A percentile compares a stretch with the other conserved stretches of the same genome.
phyloP scores from a whole-genome alignment of 2,797 vertebrate species.

The Echeneis naucrates region DNA sequence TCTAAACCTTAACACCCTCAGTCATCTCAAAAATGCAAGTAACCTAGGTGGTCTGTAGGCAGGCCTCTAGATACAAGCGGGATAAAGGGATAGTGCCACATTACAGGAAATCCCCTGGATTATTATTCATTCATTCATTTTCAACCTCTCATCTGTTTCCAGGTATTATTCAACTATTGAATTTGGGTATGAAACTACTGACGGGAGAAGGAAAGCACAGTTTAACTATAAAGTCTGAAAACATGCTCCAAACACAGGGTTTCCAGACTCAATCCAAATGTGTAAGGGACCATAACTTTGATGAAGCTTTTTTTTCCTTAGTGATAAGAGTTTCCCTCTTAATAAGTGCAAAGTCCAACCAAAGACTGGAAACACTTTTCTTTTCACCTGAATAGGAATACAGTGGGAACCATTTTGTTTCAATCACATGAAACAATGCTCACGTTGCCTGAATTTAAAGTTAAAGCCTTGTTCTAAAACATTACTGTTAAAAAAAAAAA shows the following conservation, averaged over 20 bases:
- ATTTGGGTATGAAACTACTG: background rate
- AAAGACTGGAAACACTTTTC: background rate
- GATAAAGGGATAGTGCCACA: background rate
- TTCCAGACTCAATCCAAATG: background rate
- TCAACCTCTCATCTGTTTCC: too few relatives aligned
- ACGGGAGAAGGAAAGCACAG: background rate
- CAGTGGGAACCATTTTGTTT: background rate
- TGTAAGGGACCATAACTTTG: background rate
- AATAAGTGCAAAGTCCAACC: background rate
- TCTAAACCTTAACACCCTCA: background rate
- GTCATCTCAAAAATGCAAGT: background rate
- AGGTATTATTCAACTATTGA: background rate
- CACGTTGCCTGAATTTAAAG: background rate
- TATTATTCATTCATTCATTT: too few relatives aligned
- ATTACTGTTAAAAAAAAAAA: background rate
- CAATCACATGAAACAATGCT: background rate
- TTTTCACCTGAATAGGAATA: background rate
- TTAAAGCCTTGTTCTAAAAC: background rate
- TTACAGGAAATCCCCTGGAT: background rate
- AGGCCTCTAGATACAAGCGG: background rate
- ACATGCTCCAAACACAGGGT: background rate
- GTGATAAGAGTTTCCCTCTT: constrained; percentile 3
- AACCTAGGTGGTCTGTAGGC: background rate
- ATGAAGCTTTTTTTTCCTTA: constrained; percentile 4
- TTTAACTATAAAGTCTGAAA: background rate